Evolutionary conservation across 2,888 invertebrate species (phyloP), one percentile per base, ranked within the genome.

Genomic region (Trisateles emortualis): DNA sequence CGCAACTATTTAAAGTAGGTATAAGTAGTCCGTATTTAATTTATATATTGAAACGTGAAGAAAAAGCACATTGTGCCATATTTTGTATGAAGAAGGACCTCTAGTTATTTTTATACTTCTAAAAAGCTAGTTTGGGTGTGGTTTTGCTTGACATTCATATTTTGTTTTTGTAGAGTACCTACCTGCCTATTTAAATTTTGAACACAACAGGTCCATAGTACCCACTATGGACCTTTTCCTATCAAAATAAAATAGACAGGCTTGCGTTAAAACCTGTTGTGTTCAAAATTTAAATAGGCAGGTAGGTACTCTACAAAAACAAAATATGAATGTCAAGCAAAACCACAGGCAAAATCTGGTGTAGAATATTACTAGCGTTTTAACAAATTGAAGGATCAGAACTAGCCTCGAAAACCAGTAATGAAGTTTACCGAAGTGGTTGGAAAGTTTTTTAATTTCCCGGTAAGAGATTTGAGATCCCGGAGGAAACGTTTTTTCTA

Each of bases 401-500:
- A 61, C 64, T 74, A 67, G 57, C 54, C 49, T 58, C 61, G 55
- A 70, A 67, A 60, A 61, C 64, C 59, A 52, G 68, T 70, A 72
- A 76, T 72, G 73, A 75, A 71, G 72, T 65, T 62, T 50, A 32
- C 41, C 48, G 38, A 62, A 71, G 58, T 57, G 59, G 61, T 52
- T 56, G 49, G 59, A 58, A 79, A 83, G 77, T 83, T 83, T 83
- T 83, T 83, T 81, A 83, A 81, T 83, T 83, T 81, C 65, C 71
- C 66, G 59, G 67, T 64, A 69, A 74, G 77, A 68, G 67, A 77
- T 56, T 77, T 73, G 45, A 67, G 66, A 70, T 62, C 62, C 67
- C 64, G 58, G 44, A 50, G 60, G 51, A 56, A 65, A 52, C 38
- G 64, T 60, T 68, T 66, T 65, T 64, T 62, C 60, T 67, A 67